Base-by-base conservation (phyloP, 2,113 vertebrate species). In the Corynorhinus townsendii region DNA sequence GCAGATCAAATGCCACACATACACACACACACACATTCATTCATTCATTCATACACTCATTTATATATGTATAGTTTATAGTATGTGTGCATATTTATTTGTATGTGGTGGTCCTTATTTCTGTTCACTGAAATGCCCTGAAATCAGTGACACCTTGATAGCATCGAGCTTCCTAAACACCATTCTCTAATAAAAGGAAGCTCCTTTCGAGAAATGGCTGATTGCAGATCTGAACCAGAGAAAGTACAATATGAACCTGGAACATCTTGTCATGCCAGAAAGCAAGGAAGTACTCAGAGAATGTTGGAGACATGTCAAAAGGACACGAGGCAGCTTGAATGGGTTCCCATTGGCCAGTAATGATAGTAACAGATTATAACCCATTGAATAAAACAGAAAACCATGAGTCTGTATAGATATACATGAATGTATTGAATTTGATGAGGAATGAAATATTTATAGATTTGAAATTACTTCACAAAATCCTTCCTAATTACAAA, bases 201-300 rank as follows among this genome's bases (percentile, higher is more conserved):
- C n/a, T 62, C 49, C 35, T 89, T 85, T 93, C 45, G 68, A 91
- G 86, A 86, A 94, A 56, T 33, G 16, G 11, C 45, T 45, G 45
- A 52, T 69, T 93, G 81, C n/a, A 64, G 90, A 96, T 47, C 72
- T 85, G 68, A 54, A 28, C 49, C 77, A 87, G 81, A 89, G 82
- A 92, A 90, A 96, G 64, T 38, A 92, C 40, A 91, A 76, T 86
- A 20, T 64, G 76, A 96, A 47, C 80, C 81, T 79, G 56, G 85
- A 90, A 90, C 81, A 82, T 90, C 88, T 89, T 93, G 94, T 90
- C 90, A 59, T 64, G 71, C 92, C 90, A 96, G 73, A 95, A 95
- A 77, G 85, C 59, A 89, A 93, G 84, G 87, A 93, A 94, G 80
- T 77, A 52, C 75, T 94, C 85, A 77, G 59, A 93, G 95, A 96